These are phyloP conservation scores for Protobothrops flavoviridis DNA, from an alignment of 2,113 vertebrate genomes.

Conservation along the genomic window DNA sequence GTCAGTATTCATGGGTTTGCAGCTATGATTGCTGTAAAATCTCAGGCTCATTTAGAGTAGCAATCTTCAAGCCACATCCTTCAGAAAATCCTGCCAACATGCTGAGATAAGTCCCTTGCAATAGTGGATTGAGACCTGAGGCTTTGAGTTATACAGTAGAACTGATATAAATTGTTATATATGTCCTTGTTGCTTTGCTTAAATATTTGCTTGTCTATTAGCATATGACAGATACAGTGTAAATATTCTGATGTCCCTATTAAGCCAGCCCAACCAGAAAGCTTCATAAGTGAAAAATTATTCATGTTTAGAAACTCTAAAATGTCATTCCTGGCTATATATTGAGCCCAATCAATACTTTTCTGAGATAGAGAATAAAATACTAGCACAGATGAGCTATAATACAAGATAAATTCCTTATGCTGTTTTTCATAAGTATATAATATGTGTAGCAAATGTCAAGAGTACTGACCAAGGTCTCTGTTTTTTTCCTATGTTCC, in stretches of 20 bases:
- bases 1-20: conserved; percentile 50
- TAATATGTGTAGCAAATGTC: neutral
- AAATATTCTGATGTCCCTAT: conserved; percentile 16
- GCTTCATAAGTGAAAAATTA: neutral
- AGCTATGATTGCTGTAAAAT: conserved; percentile 19
- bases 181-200: neutral
- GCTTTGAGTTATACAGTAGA: neutral
- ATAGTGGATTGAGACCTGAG: neutral
- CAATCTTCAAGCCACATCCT: neutral
- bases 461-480: neutral
- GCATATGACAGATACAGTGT: neutral
- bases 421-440: neutral
- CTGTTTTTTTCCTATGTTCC: neutral
- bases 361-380: neutral
- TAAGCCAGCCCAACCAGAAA: neutral
- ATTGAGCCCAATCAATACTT: neutral
- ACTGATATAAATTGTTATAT: conserved; percentile 19
- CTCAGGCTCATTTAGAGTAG: conserved; percentile 3
- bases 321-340: neutral
- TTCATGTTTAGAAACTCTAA: neutral
- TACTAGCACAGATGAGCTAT: neutral
- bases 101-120: neutral
- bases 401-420: neutral
- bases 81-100: neutral
- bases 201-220: neutral